Base-by-base conservation (phyloP, 2,888 invertebrate species). In the Crocallis elinguaria region DNA sequence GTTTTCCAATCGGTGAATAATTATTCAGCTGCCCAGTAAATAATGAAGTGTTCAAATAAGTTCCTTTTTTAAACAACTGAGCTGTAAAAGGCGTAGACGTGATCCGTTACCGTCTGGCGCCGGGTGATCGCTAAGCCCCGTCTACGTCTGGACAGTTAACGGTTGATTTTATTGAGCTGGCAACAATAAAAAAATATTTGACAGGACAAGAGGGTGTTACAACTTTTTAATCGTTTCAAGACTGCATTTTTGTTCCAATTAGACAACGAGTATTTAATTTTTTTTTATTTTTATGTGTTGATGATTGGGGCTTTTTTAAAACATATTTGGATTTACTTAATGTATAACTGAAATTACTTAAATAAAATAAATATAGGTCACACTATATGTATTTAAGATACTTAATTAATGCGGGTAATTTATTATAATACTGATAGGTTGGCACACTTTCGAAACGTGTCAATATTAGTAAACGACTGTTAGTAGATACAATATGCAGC, bases 61-160 rank as follows among this genome's bases (percentile, higher is more conserved):
- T 49, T 64, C n/a, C n/a, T 66, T 46, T 57, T 69, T 70, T 63
- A 64, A 19, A 39, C 57, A 30, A 43, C 38, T 62, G 60, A 38
- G 37, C 67, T 64, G 64, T 70, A 68, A 64, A 74, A 69, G 70
- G 69, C 62, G 64, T 51, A 39, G 63, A 27, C 66, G 36, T 51
- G 65, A 61, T 65, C 80, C 81, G 81, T 79, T 81, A 81, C 62
- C 33, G 66, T 35, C 68, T 71, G 79, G 79, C 80, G 77, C 78
- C 56, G 48, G 44, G 52, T 56, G 59, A 51, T 58, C 61, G 61
- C 63, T 58, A n/a, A n/a, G n/a, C n/a, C n/a, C n/a, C n/a, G 60
- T 27, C 36, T 27, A 38, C 56, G 68, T 61, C 69, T 67, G 68
- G 57, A 63, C 64, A 55, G 49, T 60, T 69, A 79, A 78, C 78